Evolutionary conservation across 2,797 vertebrate species (phyloP).

Genomic region (Vespertilio murinus): DNA sequence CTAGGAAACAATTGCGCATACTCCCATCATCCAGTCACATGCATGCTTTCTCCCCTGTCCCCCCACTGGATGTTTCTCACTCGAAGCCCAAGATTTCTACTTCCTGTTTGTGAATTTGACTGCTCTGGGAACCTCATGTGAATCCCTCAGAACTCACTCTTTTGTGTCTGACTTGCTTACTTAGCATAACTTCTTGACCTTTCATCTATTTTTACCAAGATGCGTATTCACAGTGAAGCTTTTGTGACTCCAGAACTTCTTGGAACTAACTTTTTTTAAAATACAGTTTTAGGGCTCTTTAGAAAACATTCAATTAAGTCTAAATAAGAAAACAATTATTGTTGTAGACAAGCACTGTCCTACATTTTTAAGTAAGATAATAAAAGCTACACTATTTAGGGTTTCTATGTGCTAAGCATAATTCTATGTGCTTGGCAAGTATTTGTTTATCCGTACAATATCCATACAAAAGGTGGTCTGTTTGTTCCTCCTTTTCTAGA

Average conservation of each 20-base stretch:
- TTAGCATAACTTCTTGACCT: neutral
- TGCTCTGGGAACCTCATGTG: neutral
- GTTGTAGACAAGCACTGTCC: neutral
- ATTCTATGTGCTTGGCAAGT: neutral
- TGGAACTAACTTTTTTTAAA: neutral
- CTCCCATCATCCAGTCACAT: too few relatives aligned
- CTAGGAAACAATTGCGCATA: too few relatives aligned
- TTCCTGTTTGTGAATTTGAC: neutral
- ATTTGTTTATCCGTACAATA: neutral
- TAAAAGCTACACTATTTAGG: neutral
- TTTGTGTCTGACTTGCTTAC: neutral
- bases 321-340: constrained; percentile 3
- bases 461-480: neutral
- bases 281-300: neutral
- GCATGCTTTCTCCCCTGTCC: too few relatives aligned
- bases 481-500: neutral
- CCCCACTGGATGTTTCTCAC: too few relatives aligned
- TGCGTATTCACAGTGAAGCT: neutral
- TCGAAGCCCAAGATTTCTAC: too few relatives aligned
- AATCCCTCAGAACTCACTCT: neutral
- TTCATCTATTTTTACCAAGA: neutral
- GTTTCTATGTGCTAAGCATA: neutral
- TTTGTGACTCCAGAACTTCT: neutral
- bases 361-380: neutral
- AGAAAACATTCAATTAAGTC: neutral